These are phyloP conservation scores for Eurosta solidaginis DNA, from an alignment of 1,140 invertebrate species.

Conservation along the genomic window DNA sequence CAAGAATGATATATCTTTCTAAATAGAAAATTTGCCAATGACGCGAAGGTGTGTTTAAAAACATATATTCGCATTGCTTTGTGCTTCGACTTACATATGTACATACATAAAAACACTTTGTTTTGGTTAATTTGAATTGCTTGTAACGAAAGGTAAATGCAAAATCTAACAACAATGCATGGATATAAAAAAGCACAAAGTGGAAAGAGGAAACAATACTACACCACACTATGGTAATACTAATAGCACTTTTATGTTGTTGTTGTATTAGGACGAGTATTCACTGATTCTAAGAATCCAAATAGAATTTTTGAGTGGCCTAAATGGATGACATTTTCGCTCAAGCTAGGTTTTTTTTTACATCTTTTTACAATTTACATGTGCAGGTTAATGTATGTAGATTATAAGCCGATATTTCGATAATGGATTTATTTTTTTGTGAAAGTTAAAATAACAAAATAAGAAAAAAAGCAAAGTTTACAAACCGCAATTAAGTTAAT, in stretches of 20 bases:
- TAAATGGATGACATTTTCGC: conserved; percentile 29
- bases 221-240: neutral
- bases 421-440: no score
- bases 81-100: neutral
- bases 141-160: neutral
- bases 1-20: neutral
- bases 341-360: no score
- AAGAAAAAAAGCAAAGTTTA: no score
- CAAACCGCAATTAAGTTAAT: no score
- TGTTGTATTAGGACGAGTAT: neutral
- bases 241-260: neutral
- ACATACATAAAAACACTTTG: neutral
- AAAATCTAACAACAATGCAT: neutral
- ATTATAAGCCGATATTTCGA: no score
- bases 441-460: no score
- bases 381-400: no score
- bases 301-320: conserved; percentile 31
- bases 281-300: neutral
- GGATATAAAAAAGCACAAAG: neutral
- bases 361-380: no score
- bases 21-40: neutral
- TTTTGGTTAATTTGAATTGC: neutral
- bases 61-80: neutral
- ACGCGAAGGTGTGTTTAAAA: neutral
- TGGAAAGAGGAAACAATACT: neutral